Conservation (phyloP, 23 tunicate genomes). For the Phallusia fumigata region DNA sequence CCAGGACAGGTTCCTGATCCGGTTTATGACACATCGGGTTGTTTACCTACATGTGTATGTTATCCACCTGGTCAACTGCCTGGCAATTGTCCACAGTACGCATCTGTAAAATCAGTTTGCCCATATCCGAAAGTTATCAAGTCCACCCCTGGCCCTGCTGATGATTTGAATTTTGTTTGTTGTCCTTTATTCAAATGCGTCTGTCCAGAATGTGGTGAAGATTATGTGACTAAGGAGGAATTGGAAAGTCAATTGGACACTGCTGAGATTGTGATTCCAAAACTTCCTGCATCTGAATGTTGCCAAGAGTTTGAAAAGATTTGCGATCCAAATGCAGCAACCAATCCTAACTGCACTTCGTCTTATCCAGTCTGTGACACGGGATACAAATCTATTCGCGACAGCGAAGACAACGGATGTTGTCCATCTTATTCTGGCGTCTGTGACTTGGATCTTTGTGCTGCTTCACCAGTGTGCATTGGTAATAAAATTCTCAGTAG, state of each 20-base stretch:
- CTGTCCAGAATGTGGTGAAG: conserved; percentile 35
- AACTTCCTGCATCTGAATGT: conserved; percentile 7
- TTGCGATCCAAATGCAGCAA: conserved; percentile 19
- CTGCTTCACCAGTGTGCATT: conserved; percentile 15
- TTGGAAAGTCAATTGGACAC: conserved; percentile 11
- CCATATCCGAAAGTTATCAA: not conserved
- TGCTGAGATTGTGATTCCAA: conserved; percentile 8
- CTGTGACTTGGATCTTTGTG: conserved; percentile 25
- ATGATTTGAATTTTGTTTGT: conserved; percentile 19
- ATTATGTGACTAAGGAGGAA: conserved; percentile 27
- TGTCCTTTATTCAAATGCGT: conserved; percentile 31
- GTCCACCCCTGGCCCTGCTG: conserved; percentile 13
- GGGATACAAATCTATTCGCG: not conserved
- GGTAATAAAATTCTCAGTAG: not conserved
- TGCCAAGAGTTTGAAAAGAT: conserved; percentile 15
- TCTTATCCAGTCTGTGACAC: conserved; percentile 16
- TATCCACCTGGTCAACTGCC: conserved; percentile 25
- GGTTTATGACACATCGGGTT: conserved; percentile 22
- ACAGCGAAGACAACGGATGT: conserved; percentile 24
- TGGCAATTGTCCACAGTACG: conserved; percentile 30
- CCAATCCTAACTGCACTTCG: not conserved
- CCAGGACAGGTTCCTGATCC: conserved; percentile 42
- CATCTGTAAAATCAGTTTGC: conserved; percentile 13
- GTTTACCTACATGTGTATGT: conserved; percentile 41
- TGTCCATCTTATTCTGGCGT: conserved; percentile 22